These are phyloP conservation scores for Cinara cedri DNA, from an alignment of 2,888 invertebrate species.

Conservation along the genomic window DNA sequence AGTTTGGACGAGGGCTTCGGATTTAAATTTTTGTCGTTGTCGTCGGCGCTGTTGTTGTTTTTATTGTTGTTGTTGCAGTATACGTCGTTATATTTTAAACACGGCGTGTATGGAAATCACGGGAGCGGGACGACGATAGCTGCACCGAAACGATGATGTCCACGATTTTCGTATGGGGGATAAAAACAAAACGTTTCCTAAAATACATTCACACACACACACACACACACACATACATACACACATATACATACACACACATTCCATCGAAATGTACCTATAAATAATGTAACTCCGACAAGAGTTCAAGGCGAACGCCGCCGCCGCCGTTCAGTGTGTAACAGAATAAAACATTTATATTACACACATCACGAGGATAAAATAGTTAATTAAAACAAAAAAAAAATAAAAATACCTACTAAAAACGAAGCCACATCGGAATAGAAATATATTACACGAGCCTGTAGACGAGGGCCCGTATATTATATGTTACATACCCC, in stretches of 20 bases:
- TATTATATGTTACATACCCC: neutral
- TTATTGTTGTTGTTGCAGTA: too few relatives aligned
- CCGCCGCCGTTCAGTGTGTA: neutral
- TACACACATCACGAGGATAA: neutral
- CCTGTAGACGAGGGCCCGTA: neutral
- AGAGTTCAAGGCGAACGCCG: conserved; percentile 52
- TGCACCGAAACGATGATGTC: neutral
- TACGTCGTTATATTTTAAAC: too few relatives aligned
- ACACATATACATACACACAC: neutral
- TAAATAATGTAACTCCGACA: conserved; percentile 25
- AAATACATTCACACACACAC: neutral
- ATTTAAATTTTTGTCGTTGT: too few relatives aligned
- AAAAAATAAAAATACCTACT: neutral
- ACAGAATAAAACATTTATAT: conserved; percentile 23
- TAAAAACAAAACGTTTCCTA: conserved; percentile 18
- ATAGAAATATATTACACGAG: neutral
- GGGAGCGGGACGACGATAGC: neutral
- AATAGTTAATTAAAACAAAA: conserved; percentile 37
- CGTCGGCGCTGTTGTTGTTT: too few relatives aligned
- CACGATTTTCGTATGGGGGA: conserved; percentile 23
- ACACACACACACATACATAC: neutral
- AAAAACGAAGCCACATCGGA: neutral
- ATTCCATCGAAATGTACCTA: conserved; percentile 35
- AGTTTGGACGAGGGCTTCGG: too few relatives aligned
- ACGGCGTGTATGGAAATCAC: neutral